A percentile compares a stretch with the other conserved stretches of the same genome.
These are phyloP conservation scores for Tachycineta bicolor DNA, from an alignment of 2,113 vertebrate species.

Conservation along the genomic window DNA sequence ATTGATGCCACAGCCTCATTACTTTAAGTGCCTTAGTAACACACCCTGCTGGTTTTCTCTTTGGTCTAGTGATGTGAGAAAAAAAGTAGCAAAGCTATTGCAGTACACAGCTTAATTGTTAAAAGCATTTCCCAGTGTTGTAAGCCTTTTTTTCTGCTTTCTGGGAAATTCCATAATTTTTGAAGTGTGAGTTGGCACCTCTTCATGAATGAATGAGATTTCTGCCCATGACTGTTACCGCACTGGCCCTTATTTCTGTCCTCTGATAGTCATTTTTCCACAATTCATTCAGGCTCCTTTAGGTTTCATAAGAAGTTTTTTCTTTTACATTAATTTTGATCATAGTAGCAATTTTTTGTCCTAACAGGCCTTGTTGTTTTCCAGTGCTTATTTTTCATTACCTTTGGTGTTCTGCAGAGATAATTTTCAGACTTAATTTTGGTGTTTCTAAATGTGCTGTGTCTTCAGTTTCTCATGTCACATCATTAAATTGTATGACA, in stretches of 20 bases:
- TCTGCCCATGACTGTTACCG: not conserved
- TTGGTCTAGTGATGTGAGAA: not conserved
- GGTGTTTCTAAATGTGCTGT: not conserved
- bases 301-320: not conserved
- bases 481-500: conserved; percentile 18
- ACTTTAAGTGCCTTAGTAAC: not conserved
- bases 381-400: not conserved
- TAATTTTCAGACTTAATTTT: conserved; percentile 41
- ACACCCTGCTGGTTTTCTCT: not conserved
- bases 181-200: not conserved
- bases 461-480: conserved; percentile 24
- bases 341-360: conserved; percentile 3
- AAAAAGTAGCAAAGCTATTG: not conserved
- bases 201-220: not conserved
- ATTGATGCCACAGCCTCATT: not conserved
- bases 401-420: conserved; percentile 15
- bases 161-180: not conserved
- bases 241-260: not conserved
- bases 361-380: conserved; percentile 1
- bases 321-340: conserved; percentile 16
- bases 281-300: not conserved
- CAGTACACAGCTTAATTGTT: not conserved
- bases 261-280: not conserved
- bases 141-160: not conserved
- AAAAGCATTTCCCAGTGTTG: not conserved